Base-by-base conservation (phyloP, 2,888 invertebrate genomes). In the Siphonodentalium dalli region DNA sequence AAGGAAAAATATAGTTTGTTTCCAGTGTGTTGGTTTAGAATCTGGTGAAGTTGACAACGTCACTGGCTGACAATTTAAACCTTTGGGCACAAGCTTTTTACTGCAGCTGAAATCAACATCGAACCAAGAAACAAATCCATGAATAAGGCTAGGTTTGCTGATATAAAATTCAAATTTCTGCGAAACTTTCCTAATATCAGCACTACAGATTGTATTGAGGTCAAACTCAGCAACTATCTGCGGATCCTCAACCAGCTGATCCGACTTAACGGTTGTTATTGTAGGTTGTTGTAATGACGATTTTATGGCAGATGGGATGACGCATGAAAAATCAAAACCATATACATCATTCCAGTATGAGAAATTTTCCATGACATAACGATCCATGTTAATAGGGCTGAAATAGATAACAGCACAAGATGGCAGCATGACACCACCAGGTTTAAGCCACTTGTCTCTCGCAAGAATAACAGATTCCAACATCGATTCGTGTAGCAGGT, bases 1-100 rank as follows among this genome's bases (percentile, higher is more conserved):
- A 13, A 96, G 84, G 73, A 91, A 90, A 80, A 95, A 93, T 1
- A 93, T 86, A 0, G 93, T 93, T 81, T 96, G 96, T 77, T 94
- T 93, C 96, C 96, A 96, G 84, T 96, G 96, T 0, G 96, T 96
- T 21, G 87, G 84, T 0, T 86, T 85, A 0, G 85, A 83, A 33
- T 86, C 83, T 3, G 95, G 94, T 1, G 91, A 88, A 0, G 95
- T 95, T 44, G 90, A 89, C 70, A 95, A 88, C 3, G 84, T 82
- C 6, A 91, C 85, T 13, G 85, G 82, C 6, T 54, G 29, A n/a
- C n/a, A n/a, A n/a, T n/a, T n/a, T n/a, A n/a, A n/a, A n/a, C n/a
- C n/a, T n/a, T n/a, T n/a, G n/a, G n/a, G n/a, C n/a, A n/a, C n/a
- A n/a, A n/a, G n/a, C n/a, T n/a, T n/a, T n/a, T n/a, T n/a, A n/a